phyloP scores from a whole-genome alignment of 2,888 invertebrate species.

The Ceramica pisi region DNA sequence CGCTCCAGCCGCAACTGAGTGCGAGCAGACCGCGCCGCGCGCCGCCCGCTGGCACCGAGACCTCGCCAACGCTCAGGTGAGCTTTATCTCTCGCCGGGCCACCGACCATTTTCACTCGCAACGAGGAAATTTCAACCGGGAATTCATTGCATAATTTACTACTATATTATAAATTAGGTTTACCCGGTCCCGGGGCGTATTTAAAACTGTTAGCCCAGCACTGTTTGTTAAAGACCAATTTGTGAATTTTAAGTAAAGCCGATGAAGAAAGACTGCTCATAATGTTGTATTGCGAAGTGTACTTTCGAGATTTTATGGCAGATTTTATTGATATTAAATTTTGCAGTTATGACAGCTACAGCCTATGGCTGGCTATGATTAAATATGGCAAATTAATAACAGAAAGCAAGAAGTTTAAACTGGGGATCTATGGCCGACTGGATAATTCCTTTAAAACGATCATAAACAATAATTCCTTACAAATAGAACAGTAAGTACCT shows the following conservation, averaged over 20 bases:
- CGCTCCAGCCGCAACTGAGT: constrained; percentile 60
- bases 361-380: constrained; percentile 40
- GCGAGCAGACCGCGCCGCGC: constrained; percentile 45
- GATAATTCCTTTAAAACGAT: neutral
- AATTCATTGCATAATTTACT: constrained; percentile 83
- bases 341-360: constrained; percentile 52
- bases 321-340: constrained; percentile 57
- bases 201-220: constrained; percentile 75
- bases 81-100: constrained; percentile 73
- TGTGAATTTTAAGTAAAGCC: constrained; percentile 73
- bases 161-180: constrained; percentile 81
- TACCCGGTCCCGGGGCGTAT: constrained; percentile 72
- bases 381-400: constrained; percentile 47
- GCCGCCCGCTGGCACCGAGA: constrained; percentile 39
- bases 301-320: constrained; percentile 64
- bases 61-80: constrained; percentile 66
- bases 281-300: constrained; percentile 65
- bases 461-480: neutral
- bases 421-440: neutral
- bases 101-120: constrained; percentile 74
- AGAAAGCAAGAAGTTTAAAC: constrained; percentile 15
- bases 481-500: neutral
- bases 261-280: constrained; percentile 68
- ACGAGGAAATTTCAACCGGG: constrained; percentile 74
- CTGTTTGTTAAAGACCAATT: constrained; percentile 78